Conservation (phyloP, 1,140 invertebrate genomes). For the Holotrichia oblita region DNA sequence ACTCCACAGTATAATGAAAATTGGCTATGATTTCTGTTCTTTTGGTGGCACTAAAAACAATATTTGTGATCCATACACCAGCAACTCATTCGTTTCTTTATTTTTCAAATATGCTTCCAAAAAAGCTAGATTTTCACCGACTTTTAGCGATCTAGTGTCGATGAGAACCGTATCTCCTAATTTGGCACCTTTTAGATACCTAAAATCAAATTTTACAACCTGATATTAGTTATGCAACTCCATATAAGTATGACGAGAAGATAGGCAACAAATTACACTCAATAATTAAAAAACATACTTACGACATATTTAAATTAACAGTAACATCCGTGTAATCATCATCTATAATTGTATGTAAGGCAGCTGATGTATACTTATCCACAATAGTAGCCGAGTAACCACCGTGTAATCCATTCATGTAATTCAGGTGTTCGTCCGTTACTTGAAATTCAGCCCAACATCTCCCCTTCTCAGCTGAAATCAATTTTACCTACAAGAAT, state of each 20-base stretch:
- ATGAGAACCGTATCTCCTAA: slow-evolving; percentile 81
- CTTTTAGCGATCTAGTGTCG: slow-evolving; percentile 79
- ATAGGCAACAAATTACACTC: no score
- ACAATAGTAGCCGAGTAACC: slow-evolving; percentile 84
- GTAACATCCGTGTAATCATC: slow-evolving; percentile 68
- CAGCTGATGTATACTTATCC: slow-evolving; percentile 84
- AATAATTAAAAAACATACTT: no score
- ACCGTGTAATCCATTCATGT: slow-evolving; percentile 80
- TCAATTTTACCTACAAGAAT: slow-evolving; percentile 64
- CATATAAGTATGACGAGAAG: no score
- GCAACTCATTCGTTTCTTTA: slow-evolving; percentile 73
- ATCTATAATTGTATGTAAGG: slow-evolving; percentile 72
- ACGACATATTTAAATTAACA: slow-evolving; percentile 64
- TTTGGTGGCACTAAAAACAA: neutral
- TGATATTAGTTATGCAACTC: no score
- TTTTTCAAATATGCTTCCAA: slow-evolving; percentile 79
- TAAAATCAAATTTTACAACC: no score
- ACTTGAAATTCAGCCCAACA: slow-evolving; percentile 82
- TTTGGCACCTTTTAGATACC: slow-evolving; percentile 77
- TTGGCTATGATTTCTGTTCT: neutral
- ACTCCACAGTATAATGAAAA: no score
- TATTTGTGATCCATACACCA: slow-evolving; percentile 78
- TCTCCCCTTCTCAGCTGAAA: slow-evolving; percentile 72
- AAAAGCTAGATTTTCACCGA: slow-evolving; percentile 83
- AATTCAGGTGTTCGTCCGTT: slow-evolving; percentile 79